Conservation (phyloP, 2,888 invertebrate genomes). For the Ornithoptera alexandrae region DNA sequence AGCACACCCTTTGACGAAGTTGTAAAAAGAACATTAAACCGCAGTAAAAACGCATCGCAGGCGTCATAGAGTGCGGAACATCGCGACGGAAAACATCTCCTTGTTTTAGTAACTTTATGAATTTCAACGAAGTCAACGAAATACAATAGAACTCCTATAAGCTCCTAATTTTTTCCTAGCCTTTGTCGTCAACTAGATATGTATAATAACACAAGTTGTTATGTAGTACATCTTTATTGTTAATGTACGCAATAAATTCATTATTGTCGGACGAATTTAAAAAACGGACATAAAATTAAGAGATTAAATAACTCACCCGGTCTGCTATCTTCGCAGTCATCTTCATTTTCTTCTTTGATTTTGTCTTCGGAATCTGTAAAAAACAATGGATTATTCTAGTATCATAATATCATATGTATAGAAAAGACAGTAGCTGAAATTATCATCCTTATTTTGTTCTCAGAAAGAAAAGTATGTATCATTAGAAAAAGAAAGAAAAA, state of each 20-base stretch:
- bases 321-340: slow-evolving; percentile 25
- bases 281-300: too few relatives aligned
- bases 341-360: slow-evolving; percentile 28
- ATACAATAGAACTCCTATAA: slow-evolving; percentile 52
- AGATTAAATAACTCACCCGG: slow-evolving; percentile 24
- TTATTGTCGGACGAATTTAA: too few relatives aligned
- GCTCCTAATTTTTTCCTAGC: slow-evolving; percentile 44
- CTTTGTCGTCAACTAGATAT: slow-evolving; percentile 19
- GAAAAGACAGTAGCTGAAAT: too few relatives aligned
- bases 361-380: slow-evolving; percentile 17
- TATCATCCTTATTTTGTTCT: too few relatives aligned
- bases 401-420: too few relatives aligned
- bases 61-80: slow-evolving; percentile 42
- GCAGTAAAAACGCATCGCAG: slow-evolving; percentile 78
- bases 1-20: slow-evolving; percentile 76
- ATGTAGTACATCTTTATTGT: too few relatives aligned
- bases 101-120: slow-evolving; percentile 76
- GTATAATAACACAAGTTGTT: too few relatives aligned
- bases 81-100: slow-evolving; percentile 54
- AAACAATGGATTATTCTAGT: not conserved
- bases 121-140: slow-evolving; percentile 73
- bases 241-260: too few relatives aligned
- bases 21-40: slow-evolving; percentile 79
- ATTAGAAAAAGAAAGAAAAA: not conserved
- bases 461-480: too few relatives aligned